Percentiles rank a stretch among this genome's conserved stretches.
phyloP scores from a whole-genome alignment of 1,140 invertebrate species.

The Druon quercuslanigerum region DNA sequence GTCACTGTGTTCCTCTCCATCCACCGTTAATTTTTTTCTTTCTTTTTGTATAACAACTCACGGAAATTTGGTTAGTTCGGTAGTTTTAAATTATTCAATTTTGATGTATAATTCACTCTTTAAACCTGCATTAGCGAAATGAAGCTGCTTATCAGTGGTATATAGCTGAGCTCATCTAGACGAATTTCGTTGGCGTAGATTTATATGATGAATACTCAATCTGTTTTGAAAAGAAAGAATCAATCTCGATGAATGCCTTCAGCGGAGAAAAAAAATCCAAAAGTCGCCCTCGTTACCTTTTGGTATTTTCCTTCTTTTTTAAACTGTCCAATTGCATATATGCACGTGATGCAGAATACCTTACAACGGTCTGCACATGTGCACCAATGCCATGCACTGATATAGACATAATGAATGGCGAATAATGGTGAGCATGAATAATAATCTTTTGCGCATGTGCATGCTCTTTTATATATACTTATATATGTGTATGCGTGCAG shows the following conservation, averaged over 20 bases:
- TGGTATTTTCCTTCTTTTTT: neutral
- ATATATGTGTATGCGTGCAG: neutral
- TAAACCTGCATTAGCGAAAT: too few relatives aligned
- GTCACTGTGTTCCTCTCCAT: neutral
- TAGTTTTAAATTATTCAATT: too few relatives aligned
- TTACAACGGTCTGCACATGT: conserved; percentile 20
- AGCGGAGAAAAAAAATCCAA: too few relatives aligned
- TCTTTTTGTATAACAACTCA: neutral
- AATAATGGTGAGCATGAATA: neutral
- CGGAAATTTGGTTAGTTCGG: neutral
- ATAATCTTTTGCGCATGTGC: conserved; percentile 2
- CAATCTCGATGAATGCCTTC: too few relatives aligned
- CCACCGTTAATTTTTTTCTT: neutral
- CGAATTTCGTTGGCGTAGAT: too few relatives aligned
- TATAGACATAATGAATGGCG: too few relatives aligned
- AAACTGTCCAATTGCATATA: neutral
- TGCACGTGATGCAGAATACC: neutral
- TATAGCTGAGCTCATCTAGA: too few relatives aligned
- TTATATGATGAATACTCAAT: too few relatives aligned
- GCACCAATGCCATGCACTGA: conserved; percentile 6
- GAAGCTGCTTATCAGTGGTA: too few relatives aligned
- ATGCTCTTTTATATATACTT: conserved; percentile 1
- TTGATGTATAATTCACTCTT: too few relatives aligned
- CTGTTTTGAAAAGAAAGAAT: too few relatives aligned
- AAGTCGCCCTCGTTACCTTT: too few relatives aligned